Evolutionary conservation across 2,797 vertebrate genomes (phyloP).

Genomic region (Betta splendens): DNA sequence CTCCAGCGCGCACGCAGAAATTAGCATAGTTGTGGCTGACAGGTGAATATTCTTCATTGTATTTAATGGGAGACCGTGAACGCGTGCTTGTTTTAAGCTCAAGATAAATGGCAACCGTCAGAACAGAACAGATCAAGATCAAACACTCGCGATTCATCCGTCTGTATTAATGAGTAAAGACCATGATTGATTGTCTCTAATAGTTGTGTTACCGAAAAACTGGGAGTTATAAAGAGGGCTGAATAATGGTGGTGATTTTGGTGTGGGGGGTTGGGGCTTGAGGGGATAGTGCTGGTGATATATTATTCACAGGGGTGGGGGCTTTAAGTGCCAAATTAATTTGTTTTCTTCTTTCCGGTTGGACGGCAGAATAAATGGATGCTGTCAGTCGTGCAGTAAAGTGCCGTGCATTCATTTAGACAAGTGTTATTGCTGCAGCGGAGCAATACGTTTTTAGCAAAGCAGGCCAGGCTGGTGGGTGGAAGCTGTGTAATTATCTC

Average conservation of each 20-base stretch:
- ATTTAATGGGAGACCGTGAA: background rate
- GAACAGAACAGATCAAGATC: conserved; percentile 25
- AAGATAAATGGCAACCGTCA: conserved; percentile 22
- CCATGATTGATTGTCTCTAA: conserved; percentile 40
- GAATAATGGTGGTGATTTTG: conserved; percentile 57
- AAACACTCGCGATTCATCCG: conserved; percentile 32
- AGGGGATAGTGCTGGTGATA: conserved; percentile 64
- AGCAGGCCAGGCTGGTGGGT: conserved; percentile 66
- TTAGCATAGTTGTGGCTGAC: background rate
- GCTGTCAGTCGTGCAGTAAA: conserved; percentile 89
- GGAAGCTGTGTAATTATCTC: conserved; percentile 81
- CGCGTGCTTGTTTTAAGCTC: conserved; percentile 32
- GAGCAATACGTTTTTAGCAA: conserved; percentile 61
- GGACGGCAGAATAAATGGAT: conserved; percentile 89
- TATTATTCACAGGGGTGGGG: conserved; percentile 73
- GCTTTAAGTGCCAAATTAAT: conserved; percentile 90
- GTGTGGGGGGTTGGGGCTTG: conserved; percentile 32
- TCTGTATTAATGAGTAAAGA: conserved; percentile 29
- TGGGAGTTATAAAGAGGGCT: conserved; percentile 37
- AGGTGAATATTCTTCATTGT: background rate
- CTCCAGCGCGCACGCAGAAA: background rate
- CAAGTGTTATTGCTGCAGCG: conserved; percentile 81
- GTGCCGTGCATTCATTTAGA: conserved; percentile 89
- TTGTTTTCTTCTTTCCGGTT: conserved; percentile 89
- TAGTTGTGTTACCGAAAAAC: conserved; percentile 33